Percentiles rank a stretch among this genome's conserved stretches.
phyloP scores from a whole-genome alignment of 2,113 vertebrate species.

The Halcyon malimbica region DNA sequence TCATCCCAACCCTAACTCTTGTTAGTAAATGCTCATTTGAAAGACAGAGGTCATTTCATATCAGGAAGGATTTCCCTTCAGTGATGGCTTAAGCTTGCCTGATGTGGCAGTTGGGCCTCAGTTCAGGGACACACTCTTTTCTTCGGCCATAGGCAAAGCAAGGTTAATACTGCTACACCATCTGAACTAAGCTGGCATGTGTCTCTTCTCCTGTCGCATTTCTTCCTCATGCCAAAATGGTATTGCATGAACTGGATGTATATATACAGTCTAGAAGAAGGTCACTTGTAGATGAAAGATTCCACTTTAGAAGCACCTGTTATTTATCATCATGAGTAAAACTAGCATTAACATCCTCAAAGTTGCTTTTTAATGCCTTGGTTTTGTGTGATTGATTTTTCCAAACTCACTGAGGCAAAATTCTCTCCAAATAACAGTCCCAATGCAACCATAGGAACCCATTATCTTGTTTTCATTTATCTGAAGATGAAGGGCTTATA shows the following conservation, averaged over 20 bases:
- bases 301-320: background rate
- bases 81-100: background rate
- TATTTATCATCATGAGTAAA: background rate
- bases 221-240: background rate
- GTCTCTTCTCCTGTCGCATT: background rate
- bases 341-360: background rate
- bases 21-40: background rate
- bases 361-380: background rate
- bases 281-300: background rate
- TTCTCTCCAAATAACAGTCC: background rate
- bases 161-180: background rate
- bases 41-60: background rate
- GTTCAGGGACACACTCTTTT: background rate
- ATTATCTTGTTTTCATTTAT: background rate
- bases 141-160: background rate
- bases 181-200: background rate
- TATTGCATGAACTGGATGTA: background rate
- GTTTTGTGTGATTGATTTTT: background rate
- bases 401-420: background rate
- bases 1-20: background rate
- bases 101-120: background rate
- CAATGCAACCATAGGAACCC: background rate
- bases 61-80: background rate
- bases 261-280: background rate
- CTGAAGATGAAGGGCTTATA: background rate